A percentile compares a stretch with the other conserved stretches of the same genome.
phyloP scores from a whole-genome alignment of 2,113 vertebrate genomes.

The Peromyscus maniculatus region DNA sequence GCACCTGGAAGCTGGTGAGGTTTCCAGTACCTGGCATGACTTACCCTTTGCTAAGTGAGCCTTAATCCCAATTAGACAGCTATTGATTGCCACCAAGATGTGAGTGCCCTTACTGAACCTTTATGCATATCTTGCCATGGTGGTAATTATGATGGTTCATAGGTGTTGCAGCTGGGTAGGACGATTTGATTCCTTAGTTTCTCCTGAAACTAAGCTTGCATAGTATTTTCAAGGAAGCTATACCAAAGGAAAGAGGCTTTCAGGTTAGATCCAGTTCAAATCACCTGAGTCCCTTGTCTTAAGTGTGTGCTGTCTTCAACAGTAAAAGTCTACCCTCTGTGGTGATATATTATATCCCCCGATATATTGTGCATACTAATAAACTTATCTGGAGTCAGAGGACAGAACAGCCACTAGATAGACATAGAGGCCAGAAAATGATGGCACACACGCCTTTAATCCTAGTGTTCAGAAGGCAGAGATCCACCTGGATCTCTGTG shows the following conservation, averaged over 20 bases:
- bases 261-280: not conserved
- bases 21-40: not conserved
- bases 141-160: not conserved
- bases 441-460: no score
- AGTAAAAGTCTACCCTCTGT: not conserved
- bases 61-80: not conserved
- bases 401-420: no score
- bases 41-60: not conserved
- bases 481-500: no score
- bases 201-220: not conserved
- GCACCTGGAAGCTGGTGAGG: not conserved
- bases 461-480: no score
- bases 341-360: no score
- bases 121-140: not conserved
- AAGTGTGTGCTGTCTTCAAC: not conserved
- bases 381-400: no score
- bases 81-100: not conserved
- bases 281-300: not conserved
- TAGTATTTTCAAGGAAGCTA: not conserved
- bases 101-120: not conserved
- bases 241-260: not conserved
- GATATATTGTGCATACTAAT: no score
- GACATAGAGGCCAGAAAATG: no score
- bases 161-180: not conserved
- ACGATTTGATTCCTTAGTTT: not conserved